Evolutionary conservation across 2,888 invertebrate genomes (phyloP).

Genomic region (Arge pagana): DNA sequence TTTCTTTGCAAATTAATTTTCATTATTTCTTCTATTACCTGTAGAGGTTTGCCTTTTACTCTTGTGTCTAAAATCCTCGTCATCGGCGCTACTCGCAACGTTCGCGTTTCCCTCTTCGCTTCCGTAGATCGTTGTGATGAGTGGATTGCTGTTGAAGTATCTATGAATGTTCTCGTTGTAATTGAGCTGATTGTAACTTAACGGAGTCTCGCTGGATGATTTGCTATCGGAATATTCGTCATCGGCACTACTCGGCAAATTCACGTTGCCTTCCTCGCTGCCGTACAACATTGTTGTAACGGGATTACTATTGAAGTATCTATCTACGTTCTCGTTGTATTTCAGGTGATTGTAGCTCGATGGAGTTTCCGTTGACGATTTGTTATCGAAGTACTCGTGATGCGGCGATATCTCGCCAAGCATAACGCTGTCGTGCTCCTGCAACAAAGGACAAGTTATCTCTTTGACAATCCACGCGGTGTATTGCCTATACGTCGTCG

Average conservation of each 20-base stretch:
- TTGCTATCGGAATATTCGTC: slow-evolving; percentile 45
- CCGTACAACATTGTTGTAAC: slow-evolving; percentile 36
- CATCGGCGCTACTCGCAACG: slow-evolving; percentile 33
- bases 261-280: slow-evolving; percentile 47
- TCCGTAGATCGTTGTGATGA: slow-evolving; percentile 35
- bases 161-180: slow-evolving; percentile 81
- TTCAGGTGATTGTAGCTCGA: slow-evolving; percentile 85
- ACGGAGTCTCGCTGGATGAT: slow-evolving; percentile 77
- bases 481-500: background rate
- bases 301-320: slow-evolving; percentile 59
- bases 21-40: too few species aligned
- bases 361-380: slow-evolving; percentile 74
- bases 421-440: slow-evolving; percentile 82
- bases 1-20: background rate
- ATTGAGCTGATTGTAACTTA: slow-evolving; percentile 84
- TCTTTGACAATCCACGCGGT: slow-evolving; percentile 52
- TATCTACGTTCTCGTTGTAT: slow-evolving; percentile 79
- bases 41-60: slow-evolving; percentile 34
- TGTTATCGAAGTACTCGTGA: slow-evolving; percentile 77
- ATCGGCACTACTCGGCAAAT: slow-evolving; percentile 31
- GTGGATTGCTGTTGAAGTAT: slow-evolving; percentile 56
- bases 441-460: slow-evolving; percentile 56
- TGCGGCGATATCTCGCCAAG: slow-evolving; percentile 84
- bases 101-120: slow-evolving; percentile 47
- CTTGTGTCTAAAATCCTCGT: slow-evolving; percentile 43